A percentile compares a stretch with the other conserved stretches of the same genome.
These are phyloP conservation scores for Cartodere bifasciata DNA, from an alignment of 2,888 invertebrate genomes.

Conservation along the genomic window DNA sequence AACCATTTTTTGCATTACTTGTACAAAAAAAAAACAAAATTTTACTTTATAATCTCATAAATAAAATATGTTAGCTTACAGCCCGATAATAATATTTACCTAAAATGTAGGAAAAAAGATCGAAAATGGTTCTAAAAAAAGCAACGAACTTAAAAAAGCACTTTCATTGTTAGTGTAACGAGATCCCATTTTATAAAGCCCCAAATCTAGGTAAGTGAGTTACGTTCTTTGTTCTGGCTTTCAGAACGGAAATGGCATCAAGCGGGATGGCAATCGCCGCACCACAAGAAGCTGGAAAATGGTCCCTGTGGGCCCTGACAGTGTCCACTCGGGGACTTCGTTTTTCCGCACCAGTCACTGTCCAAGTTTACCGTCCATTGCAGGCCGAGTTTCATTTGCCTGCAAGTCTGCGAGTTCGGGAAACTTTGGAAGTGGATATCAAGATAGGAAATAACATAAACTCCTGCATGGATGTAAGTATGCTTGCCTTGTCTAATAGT, in stretches of 20 bases:
- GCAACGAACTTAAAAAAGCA: no score
- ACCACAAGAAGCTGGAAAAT: constrained; percentile 49
- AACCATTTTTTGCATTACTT: no score
- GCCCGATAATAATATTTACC: no score
- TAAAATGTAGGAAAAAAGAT: no score
- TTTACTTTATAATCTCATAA: no score
- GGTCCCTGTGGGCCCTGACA: constrained; percentile 51
- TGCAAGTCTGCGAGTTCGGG: constrained; percentile 46
- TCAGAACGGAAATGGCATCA: constrained; percentile 43
- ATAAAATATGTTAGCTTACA: no score
- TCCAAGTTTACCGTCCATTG: constrained; percentile 49
- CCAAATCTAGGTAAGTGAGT: no score
- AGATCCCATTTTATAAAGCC: no score
- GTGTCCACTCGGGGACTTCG: constrained; percentile 39
- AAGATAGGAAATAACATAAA: constrained; percentile 55
- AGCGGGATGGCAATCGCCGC: constrained; percentile 46
- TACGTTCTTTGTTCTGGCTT: constrained; percentile 11
- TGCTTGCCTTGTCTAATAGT: no score
- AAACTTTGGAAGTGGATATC: constrained; percentile 54
- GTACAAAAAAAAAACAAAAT: no score
- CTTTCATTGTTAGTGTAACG: no score
- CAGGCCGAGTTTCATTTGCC: constrained; percentile 50
- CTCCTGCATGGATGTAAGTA: constrained; percentile 57
- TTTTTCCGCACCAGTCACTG: constrained; percentile 45
- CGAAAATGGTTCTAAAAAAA: no score